These are phyloP conservation scores for Excalfactoria chinensis DNA, from an alignment of 2,113 vertebrate species.

Conservation along the genomic window DNA sequence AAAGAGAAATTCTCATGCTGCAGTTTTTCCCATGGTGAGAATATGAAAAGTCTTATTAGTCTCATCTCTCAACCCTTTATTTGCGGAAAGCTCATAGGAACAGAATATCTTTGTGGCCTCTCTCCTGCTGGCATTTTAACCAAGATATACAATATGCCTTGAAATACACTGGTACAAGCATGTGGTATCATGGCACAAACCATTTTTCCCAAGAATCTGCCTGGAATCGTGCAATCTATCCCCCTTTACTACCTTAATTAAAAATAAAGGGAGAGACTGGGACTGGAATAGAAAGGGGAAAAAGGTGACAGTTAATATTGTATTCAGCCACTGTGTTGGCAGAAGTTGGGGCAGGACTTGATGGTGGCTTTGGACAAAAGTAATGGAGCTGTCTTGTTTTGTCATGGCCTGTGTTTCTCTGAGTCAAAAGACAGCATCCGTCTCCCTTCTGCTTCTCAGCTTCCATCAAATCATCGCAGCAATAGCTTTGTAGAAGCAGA, in stretches of 20 bases:
- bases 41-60: neutral
- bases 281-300: neutral
- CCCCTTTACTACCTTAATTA: neutral
- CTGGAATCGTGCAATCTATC: neutral
- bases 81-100: neutral
- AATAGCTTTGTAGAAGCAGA: neutral
- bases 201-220: neutral
- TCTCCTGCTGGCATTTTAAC: neutral
- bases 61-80: neutral
- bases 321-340: neutral
- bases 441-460: neutral
- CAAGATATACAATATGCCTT: neutral
- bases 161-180: neutral
- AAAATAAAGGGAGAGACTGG: neutral
- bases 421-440: neutral
- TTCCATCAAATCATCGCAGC: neutral
- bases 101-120: neutral
- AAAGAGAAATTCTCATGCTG: neutral
- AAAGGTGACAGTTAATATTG: rapidly evolving
- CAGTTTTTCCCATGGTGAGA: neutral
- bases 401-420: neutral
- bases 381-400: neutral
- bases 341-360: neutral
- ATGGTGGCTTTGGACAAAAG: rapidly evolving
- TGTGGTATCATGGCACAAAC: rapidly evolving